These are phyloP conservation scores for Paramuricea clavata DNA, from an alignment of 92 coral and sea anemone genomes.

Conservation along the genomic window DNA sequence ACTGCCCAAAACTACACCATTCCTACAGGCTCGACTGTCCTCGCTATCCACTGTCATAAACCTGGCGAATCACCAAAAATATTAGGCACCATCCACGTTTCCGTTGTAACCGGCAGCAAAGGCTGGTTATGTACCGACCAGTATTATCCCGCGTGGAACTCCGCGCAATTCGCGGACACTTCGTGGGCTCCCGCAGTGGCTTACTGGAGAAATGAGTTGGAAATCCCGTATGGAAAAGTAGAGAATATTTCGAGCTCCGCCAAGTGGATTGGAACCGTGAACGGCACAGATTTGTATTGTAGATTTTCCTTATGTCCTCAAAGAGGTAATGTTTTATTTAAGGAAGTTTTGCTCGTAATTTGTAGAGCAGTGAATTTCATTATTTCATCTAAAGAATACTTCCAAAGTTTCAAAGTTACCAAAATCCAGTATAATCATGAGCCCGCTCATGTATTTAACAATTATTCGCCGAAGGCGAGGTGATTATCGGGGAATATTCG, in stretches of 20 bases:
- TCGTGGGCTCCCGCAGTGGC: conserved; percentile 21
- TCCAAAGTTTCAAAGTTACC: not conserved
- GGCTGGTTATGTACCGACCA: conserved; percentile 7
- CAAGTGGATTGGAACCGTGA: conserved; percentile 22
- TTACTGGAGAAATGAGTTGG: not conserved
- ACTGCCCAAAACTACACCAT: not conserved
- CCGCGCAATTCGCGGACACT: conserved; percentile 2
- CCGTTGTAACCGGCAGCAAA: not conserved
- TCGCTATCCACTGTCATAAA: not conserved
- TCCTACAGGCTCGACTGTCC: not conserved
- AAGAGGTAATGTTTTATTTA: not conserved
- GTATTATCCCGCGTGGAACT: conserved; percentile 4
- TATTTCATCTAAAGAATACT: not conserved
- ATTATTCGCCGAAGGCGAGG: too few species aligned
- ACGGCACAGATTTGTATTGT: not conserved
- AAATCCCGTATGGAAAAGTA: not conserved
- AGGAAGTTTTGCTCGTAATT: not conserved
- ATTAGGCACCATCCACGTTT: not conserved
- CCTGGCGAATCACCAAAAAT: not conserved
- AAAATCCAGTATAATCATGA: too few species aligned
- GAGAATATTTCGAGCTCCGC: not conserved
- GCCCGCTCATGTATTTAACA: too few species aligned
- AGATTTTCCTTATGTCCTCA: not conserved
- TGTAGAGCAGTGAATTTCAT: too few species aligned
- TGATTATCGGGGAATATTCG: too few species aligned